Evolutionary conservation across 1,140 invertebrate species (phyloP), one percentile per base, ranked within the genome.

Genomic region (Parasteatoda tepidariorum): DNA sequence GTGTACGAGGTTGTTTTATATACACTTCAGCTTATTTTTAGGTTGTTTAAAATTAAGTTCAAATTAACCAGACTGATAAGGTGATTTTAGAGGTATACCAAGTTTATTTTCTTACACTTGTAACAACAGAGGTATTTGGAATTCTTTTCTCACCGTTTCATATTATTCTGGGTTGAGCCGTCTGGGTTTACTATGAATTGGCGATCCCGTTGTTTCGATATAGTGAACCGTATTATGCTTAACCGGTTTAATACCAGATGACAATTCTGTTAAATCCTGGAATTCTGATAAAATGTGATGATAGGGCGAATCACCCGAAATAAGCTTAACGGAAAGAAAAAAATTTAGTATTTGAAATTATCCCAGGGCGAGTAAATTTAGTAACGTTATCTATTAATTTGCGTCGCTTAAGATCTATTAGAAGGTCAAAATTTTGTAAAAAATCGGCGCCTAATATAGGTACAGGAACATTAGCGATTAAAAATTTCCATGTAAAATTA

Each of bases 371-470:
- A 3, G 24, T 28, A 13, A 79, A 5, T 30, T 48, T 54, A 33
- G 78, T 76, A 3, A 28, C 6, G 24, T 9, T 28, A 55, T 84
- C 62, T 15, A 84, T 84, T 18, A 84, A 55, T n/a, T 55, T 18
- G 5, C 18, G 3, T 9, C 31, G 5, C 13, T 38, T 33, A 2
- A 84, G 24, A 31, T 84, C 48, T 15, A 62, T 48, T 7, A 59
- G n/a, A 3, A 84, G 61, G 4, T 41, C 55, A 61, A 48, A 84
- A 34, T 83, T 15, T 6, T 48, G 18, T 15, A 84, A 26, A 38
- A 84, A 84, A 74, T 84, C 83, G 2, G 83, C 83, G 6, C 83
- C 83, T 59, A 84, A 84, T 26, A 84, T 84, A 9, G 83, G 64
- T 18, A 75, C 13, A 26, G 2, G 7, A 18, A 84, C 59, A 34